These are phyloP conservation scores for Lobophora halterata DNA, from an alignment of 2,888 invertebrate genomes.

Conservation along the genomic window DNA sequence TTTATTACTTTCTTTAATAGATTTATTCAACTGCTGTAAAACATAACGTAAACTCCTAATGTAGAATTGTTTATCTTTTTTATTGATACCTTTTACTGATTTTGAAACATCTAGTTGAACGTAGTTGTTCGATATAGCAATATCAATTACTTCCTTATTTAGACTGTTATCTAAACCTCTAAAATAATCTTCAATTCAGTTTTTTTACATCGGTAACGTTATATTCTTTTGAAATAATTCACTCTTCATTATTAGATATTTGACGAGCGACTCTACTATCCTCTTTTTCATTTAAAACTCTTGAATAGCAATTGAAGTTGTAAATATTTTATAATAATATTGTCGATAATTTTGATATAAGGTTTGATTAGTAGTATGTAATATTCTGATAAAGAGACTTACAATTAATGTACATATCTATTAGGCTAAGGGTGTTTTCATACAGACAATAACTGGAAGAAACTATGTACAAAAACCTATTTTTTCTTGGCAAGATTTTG, in stretches of 20 bases:
- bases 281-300: constrained; percentile 36
- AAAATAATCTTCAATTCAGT: too few relatives aligned
- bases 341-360: constrained; percentile 68
- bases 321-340: constrained; percentile 76
- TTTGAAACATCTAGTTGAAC: too few relatives aligned
- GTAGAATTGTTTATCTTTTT: too few relatives aligned
- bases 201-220: too few relatives aligned
- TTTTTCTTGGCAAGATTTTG: constrained; percentile 4
- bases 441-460: constrained; percentile 33
- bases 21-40: constrained; percentile 33
- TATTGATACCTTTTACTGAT: too few relatives aligned
- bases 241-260: too few relatives aligned
- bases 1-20: constrained; percentile 36
- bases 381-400: constrained; percentile 74
- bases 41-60: neutral
- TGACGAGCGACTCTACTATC: constrained; percentile 14
- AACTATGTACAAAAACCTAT: too few relatives aligned
- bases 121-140: too few relatives aligned
- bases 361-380: constrained; percentile 70
- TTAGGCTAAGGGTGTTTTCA: constrained; percentile 66
- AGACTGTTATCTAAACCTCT: too few relatives aligned
- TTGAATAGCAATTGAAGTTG: constrained; percentile 63
- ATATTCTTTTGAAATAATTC: too few relatives aligned
- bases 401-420: constrained; percentile 78
- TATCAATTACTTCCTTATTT: too few relatives aligned